A percentile compares a stretch with the other conserved stretches of the same genome.
These are phyloP conservation scores for Scaptomyza pallida DNA, from an alignment of 1,140 invertebrate genomes.

Conservation along the genomic window DNA sequence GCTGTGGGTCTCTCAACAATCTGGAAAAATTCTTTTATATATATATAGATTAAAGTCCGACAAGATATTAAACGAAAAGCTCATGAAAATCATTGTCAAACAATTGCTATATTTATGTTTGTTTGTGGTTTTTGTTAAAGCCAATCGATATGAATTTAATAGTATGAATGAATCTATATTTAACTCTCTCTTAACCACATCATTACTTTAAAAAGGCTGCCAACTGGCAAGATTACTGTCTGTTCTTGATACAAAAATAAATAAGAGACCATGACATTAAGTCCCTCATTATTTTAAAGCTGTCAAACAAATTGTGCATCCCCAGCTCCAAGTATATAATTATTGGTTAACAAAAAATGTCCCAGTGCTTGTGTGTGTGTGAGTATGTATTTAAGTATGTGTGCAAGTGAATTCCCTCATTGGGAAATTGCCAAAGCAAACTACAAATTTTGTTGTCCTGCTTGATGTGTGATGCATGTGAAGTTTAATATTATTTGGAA, in stretches of 20 bases:
- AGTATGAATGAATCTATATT: neutral
- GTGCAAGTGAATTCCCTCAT: neutral
- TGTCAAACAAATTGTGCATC: neutral
- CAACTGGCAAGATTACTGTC: neutral
- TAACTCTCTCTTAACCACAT: neutral
- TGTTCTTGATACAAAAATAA: neutral
- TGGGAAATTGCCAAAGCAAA: neutral
- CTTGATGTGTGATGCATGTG: slow-evolving; percentile 1
- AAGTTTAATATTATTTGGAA: neutral
- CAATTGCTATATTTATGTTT: neutral
- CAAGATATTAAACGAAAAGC: neutral
- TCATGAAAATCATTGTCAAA: neutral
- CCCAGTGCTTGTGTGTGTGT: neutral
- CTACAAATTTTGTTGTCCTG: neutral
- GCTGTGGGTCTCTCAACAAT: no score
- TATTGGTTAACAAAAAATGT: neutral
- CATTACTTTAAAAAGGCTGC: neutral
- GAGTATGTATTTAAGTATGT: neutral
- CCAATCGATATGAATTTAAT: no score
- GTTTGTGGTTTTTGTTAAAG: neutral
- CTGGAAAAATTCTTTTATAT: no score
- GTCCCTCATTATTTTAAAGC: neutral
- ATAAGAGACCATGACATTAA: neutral
- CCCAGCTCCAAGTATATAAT: neutral
- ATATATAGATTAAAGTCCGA: neutral